Base-by-base conservation (phyloP, 2,797 vertebrate species). In the Lagorchestes hirsutus region DNA sequence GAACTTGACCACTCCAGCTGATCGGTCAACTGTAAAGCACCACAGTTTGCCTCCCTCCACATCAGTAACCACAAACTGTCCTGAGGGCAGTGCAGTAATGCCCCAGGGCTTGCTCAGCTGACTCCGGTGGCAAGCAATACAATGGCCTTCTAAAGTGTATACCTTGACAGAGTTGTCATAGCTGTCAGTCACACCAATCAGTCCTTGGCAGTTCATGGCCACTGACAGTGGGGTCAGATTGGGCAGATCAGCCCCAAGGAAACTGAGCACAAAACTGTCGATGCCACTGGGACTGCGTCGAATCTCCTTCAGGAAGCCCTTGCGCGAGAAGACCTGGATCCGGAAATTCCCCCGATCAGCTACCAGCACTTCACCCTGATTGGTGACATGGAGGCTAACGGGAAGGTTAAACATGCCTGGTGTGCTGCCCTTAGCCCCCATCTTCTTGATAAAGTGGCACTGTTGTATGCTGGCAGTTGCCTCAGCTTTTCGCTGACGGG, bases 21-120 rank as follows among this genome's bases (percentile, higher is more conserved):
- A 99, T 0, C 99, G 99, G 97, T 99, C 99, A 92, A 99, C 99
- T 0, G 99, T 99, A 93, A 99, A 99, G 96, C 99, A 99, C 99
- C 99, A 99, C 52, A 99, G 99, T 97, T 99, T 99, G 0, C 99
- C 99, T 0, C 99, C 99, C 98, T 99, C 99, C 91, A 99, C 99
- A 0, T 99, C 99, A 0, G 99, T 99, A 93, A 99, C 99, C 0
- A 99, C 99, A 1, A 99, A 99, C 98, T 99, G 99, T 14, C 99
- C 99, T 0, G 99, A 99, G 0, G 99, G 99, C 98, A 99, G 99
- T 34, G 99, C 99, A 0, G 99, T 98, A 22, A 99, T 99, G 96
- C 99, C 99, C 99, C 99, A 99, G 0, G 99, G 99, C 96, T 99
- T 99, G 97, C 99, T 99, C 5, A 99, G 99, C 97, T 99, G 99